Evolutionary conservation across 2,888 invertebrate species (phyloP).

Genomic region (Apoderus coryli): DNA sequence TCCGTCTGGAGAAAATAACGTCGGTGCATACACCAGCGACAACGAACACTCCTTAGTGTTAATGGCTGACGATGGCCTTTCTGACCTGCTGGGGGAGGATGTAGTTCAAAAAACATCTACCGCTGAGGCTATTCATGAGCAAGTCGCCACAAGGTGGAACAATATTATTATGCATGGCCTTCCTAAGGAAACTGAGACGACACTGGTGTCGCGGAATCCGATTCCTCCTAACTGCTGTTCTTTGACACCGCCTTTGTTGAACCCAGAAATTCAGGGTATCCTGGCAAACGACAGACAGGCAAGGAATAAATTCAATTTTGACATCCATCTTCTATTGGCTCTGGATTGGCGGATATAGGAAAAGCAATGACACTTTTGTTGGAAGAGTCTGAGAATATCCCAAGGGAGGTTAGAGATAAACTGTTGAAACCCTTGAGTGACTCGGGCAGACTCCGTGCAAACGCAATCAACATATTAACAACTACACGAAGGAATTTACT

Average conservation of each 20-base stretch:
- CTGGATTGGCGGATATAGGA: neutral
- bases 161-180: neutral
- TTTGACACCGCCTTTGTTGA: neutral
- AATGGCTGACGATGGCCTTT: neutral
- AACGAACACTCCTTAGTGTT: conserved; percentile 1
- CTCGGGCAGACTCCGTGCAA: neutral
- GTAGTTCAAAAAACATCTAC: neutral
- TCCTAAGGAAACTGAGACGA: neutral
- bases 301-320: neutral
- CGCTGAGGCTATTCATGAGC: neutral
- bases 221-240: neutral
- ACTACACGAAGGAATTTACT: no score
- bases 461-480: no score
- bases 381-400: neutral
- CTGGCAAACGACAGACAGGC: neutral
- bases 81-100: neutral
- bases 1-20: no score
- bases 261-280: neutral
- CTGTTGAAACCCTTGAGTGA: neutral
- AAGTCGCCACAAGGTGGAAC: neutral
- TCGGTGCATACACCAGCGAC: no score
- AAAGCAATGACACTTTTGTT: neutral
- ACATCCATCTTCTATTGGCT: no score
- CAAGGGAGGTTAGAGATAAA: neutral
- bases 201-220: neutral